Base-by-base conservation (phyloP, 2,888 invertebrate genomes). In the Acanthacorydalis orientalis region DNA sequence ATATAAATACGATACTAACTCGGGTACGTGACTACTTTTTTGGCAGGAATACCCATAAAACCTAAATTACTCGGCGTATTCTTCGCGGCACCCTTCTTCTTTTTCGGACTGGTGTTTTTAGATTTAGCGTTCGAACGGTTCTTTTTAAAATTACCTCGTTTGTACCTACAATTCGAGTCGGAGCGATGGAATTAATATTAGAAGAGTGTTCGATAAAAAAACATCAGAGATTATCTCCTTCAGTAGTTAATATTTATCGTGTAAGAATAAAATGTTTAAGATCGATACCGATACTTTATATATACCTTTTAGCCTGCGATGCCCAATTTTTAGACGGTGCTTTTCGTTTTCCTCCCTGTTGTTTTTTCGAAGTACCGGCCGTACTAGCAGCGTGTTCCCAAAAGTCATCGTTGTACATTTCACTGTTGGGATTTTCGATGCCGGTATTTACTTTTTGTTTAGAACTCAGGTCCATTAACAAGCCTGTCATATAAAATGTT, bases 21-120 rank as follows among this genome's bases (percentile, higher is more conserved):
- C 6, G 23, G 23, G 6, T 23, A 23, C 6, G 6, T 23, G 6
- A 23, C 23, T 4, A 4, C 6, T 6, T 23, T 23, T 23, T 23
- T 43, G 7, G 44, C 34, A 14, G 44, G 44, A 34, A 44, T 44
- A 9, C 35, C 33, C 44, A 44, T 44, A 44, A 44, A 44, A 15
- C 44, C 44, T 35, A 44, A 35, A 35, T 35, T 11, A 16, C 14
- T 10, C 14, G 9, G 15, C 11, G 33, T 35, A 35, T 44, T 44
- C 15, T 34, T 10, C 4, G 14, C 34, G 10, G 34, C 15, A 16
- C 15, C 34, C 10, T 9, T 14, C 14, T 14, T 12, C 16, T 14
- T 12, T 39, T 39, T 39, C 8, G 39, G 9, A 15, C 16, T 9
- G 1, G n/a, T n/a, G 14, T 16, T 9, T 12, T 39, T 39, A 39